Base-by-base conservation (phyloP, 2,797 vertebrate species). In the Sebastes matsubarae region DNA sequence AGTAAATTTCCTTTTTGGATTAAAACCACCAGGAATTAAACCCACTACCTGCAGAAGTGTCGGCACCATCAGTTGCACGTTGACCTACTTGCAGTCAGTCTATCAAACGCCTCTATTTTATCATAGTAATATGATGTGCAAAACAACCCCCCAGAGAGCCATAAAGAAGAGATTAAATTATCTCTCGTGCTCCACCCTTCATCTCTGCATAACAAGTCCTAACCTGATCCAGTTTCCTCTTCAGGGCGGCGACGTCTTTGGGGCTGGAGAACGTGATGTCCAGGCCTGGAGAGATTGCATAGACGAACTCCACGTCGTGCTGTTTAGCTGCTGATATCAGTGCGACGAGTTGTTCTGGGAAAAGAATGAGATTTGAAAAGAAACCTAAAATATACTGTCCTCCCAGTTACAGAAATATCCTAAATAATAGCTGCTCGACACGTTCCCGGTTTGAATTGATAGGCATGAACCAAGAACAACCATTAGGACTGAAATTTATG, bases 191-290 rank as follows among this genome's bases (percentile, higher is more conserved):
- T 46, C 80, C 85, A 63, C 75, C 84, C 75, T 67, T 71, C 24
- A n/a, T 22, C 24, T 75, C 14, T 3, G 55, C 66, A 70, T 6
- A 76, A 74, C 72, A 69, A 88, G 86, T 72, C 84, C 78, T 89
- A 1, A 98, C 99, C 97, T 99, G 99, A 67, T 97, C 97, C 79
- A 99, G 93, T 90, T 99, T 99, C 88, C 96, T 97, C 90, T 99
- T 99, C 83, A 99, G 90, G 0, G 98, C 96, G 4, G 96, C 92
- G 0, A 98, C 95, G 87, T 99, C 99, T 88, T 96, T 98, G 50
- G 97, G 96, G 93, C 97, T 99, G 72, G 98, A 99, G 90, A 99
- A 99, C 20, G 98, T 99, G 54, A 99, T 97, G 90, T 99, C 98
- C 87, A 99, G 95, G 34, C 99, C 99, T 10, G 99, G 99, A 2